Evolutionary conservation across 1,140 invertebrate genomes (phyloP), one percentile per base, ranked within the genome.

Genomic region (Steinernema feltiae): DNA sequence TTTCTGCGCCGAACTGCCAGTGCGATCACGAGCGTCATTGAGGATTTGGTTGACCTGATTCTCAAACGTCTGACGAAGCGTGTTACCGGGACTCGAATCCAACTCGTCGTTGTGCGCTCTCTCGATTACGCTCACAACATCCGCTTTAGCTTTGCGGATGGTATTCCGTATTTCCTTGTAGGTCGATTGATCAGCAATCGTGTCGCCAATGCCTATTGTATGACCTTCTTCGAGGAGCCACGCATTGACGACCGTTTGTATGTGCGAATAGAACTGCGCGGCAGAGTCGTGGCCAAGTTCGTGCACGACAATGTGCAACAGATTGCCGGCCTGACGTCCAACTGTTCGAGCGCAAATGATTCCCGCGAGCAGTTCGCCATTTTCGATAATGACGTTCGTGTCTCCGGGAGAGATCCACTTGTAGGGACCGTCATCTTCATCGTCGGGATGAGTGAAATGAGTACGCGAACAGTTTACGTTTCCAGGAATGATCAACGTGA

Each of bases 401-500:
- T 99, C 97, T 80, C 97, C 97, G 3, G 96, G 96, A 48, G 96
- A 98, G 75, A 99, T 98, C 96, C 96, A 99, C 86, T 96, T 96
- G 86, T 98, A 98, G 0, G 95, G 95, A 0, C 96, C 95, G 77
- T 94, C 93, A 86, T 99, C 97, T 88, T 99, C 97, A 82, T 98
- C 94, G 86, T 99, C 97, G 0, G 97, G 97, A 91, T 99, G 97
- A 30, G 96, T 98, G 18, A 93, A 95, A 88, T 99, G 97, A 18
- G 94, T 98, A 80, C 96, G 90, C 80, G 98, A 93, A 91, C 97
- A 92, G 87, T 99, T 99, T 0, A 99, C 94, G 86, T 97, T 95
- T 32, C 96, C 96, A 41, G 97, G 97, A 87, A 99, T 99, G 79
- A 99, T 98, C 0, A 99, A 88, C 0, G 96, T 94, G 86, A 99